Base-by-base conservation (phyloP, 2,797 vertebrate species). In the Eulemur mongoz region DNA sequence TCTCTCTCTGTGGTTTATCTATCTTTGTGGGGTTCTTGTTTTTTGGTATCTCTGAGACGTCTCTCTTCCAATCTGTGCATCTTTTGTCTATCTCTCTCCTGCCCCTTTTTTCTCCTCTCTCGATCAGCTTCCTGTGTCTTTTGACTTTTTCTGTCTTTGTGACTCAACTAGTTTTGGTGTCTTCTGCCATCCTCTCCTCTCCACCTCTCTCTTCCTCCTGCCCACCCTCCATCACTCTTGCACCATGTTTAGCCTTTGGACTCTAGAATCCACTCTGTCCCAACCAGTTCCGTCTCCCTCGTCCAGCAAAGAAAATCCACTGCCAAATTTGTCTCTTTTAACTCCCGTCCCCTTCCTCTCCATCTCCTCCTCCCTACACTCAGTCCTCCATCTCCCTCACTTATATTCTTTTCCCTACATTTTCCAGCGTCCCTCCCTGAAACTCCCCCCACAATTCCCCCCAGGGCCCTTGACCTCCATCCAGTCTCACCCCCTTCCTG, bases 331-430 rank as follows among this genome's bases (percentile, higher is more conserved):
- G 30, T 43, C 54, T n/a, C 52, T 80, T 78, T 57, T 6, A 17
- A n/a, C 13, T 25, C 52, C 5, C 3, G 8, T 1, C 14, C 7
- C 52, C 22, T 22, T 35, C 17, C 50, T 25, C 54, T 89, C 61
- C 25, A 1, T 0, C 0, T 25, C 69, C 18, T 27, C 35, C 32
- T n/a, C 38, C 40, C 48, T 13, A 2, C 32, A 13, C 59, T 4
- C 5, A 4, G 27, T 40, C 3, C 18, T 20, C 5, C 6, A 4
- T 15, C 69, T 25, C 11, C 0, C 3, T 85, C 0, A 57, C 2
- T 18, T 17, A 27, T 15, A 38, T 40, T 57, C 35, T 35, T 79
- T 38, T 22, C 72, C 32, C 43, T 12, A 2, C 2, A 1, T 18
- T 73, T 81, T 30, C 48, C 35, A 57, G 14, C 18, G 40, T 48